These are phyloP conservation scores for Pantelozetes paolii DNA, from an alignment of 2,888 invertebrate species.

Conservation along the genomic window DNA sequence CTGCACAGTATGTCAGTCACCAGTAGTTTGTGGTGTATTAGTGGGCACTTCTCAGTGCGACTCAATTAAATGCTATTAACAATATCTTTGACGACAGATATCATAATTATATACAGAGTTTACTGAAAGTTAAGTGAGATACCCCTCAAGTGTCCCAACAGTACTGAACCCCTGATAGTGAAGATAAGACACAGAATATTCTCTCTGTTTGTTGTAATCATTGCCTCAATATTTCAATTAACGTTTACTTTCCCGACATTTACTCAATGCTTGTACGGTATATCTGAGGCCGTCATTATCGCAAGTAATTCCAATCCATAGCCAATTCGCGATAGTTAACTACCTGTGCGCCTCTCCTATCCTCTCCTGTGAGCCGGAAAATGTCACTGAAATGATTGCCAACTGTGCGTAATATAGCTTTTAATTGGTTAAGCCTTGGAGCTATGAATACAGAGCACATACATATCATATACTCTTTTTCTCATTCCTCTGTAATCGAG, in stretches of 20 bases:
- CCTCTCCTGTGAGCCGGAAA: constrained; percentile 10
- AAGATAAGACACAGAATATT: background rate
- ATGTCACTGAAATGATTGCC: background rate
- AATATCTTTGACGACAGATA: background rate
- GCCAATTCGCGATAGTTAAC: background rate
- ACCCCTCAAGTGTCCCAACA: background rate
- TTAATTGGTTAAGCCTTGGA: constrained; percentile 26
- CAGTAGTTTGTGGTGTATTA: background rate
- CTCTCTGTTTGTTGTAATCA: background rate
- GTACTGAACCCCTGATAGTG: background rate
- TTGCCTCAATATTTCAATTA: constrained; percentile 32
- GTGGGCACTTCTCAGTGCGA: background rate
- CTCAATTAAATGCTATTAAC: constrained; percentile 31
- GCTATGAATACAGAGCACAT: constrained; percentile 19
- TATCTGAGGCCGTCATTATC: background rate
- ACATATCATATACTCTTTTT: constrained; percentile 12
- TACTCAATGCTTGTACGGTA: background rate
- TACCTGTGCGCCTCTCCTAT: background rate
- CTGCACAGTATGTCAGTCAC: background rate
- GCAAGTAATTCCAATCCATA: background rate
- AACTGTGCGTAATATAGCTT: constrained; percentile 19
- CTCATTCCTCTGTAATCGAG: constrained; percentile 6
- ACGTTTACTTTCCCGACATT: background rate
- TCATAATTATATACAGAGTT: constrained; percentile 11
- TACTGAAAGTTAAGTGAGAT: constrained; percentile 13